Conservation (phyloP, 2,797 vertebrate genomes). For the Sorex maritimensis region DNA sequence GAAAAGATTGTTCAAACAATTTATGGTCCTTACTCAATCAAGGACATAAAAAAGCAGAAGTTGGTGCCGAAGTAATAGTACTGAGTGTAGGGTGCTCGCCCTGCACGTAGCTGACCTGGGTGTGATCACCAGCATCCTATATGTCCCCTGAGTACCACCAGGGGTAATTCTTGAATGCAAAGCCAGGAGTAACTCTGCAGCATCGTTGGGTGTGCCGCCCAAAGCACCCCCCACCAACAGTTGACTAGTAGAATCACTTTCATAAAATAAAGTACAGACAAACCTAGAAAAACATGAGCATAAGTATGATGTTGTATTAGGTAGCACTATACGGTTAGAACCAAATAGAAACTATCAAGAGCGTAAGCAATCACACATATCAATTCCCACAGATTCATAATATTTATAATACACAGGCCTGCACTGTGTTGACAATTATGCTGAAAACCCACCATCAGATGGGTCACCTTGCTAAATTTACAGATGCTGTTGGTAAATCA, state of each 20-base stretch:
- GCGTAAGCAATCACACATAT: neutral
- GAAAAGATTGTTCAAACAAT: neutral
- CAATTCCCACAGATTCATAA: constrained; percentile 21
- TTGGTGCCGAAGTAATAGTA: neutral
- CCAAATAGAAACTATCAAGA: neutral
- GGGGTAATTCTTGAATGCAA: too few relatives aligned
- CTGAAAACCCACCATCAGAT: neutral
- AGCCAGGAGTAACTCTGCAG: too few relatives aligned
- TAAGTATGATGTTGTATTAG: neutral
- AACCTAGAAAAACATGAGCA: constrained; percentile 18
- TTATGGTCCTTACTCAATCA: neutral
- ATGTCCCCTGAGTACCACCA: too few relatives aligned
- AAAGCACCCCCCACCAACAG: too few relatives aligned
- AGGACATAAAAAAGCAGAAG: neutral
- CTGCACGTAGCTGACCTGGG: too few relatives aligned
- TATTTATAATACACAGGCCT: neutral
- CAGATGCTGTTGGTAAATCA: neutral
- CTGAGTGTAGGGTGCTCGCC: too few relatives aligned
- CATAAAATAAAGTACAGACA: constrained; percentile 2
- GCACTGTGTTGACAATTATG: neutral
- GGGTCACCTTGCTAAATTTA: neutral
- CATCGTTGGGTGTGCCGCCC: too few relatives aligned
- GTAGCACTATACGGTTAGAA: neutral
- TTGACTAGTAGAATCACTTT: neutral
- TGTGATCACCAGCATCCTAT: too few relatives aligned